Percentiles rank a stretch among this genome's conserved stretches.
phyloP scores from a whole-genome alignment of 2,888 invertebrate species.

The Tetrapedia diversipes region DNA sequence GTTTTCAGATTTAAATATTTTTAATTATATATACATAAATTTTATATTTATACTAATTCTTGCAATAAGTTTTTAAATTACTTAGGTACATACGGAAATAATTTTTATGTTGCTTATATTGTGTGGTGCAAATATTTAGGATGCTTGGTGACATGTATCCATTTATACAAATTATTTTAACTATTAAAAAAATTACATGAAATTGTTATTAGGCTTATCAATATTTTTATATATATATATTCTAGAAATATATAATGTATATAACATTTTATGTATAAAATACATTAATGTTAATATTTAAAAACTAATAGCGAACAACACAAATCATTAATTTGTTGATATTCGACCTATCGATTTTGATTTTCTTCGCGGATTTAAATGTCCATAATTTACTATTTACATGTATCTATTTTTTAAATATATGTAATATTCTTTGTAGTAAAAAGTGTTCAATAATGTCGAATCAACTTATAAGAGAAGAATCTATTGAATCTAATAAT shows the following conservation, averaged over 20 bases:
- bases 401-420: constrained; percentile 1
- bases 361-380: not conserved
- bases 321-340: not conserved
- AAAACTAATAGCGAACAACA: not conserved
- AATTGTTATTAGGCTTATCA: constrained; percentile 8
- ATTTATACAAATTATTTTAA: constrained; percentile 12
- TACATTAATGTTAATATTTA: constrained; percentile 15
- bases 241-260: constrained; percentile 16
- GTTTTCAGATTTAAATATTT: constrained; percentile 1
- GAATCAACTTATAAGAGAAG: not conserved
- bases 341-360: not conserved
- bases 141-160: not conserved
- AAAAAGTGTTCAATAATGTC: constrained; percentile 24
- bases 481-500: not conserved
- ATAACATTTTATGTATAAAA: constrained; percentile 7
- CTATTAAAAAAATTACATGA: constrained; percentile 13
- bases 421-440: not conserved
- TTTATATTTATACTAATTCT: constrained; percentile 1
- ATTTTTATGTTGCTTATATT: not conserved
- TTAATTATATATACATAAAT: constrained; percentile 1
- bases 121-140: not conserved
- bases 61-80: constrained; percentile 9
- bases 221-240: constrained; percentile 12
- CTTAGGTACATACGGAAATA: not conserved
- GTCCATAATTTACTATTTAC: not conserved